Evolutionary conservation across 2,888 invertebrate species (phyloP), one percentile per base, ranked within the genome.

Genomic region (Syritta pipiens): DNA sequence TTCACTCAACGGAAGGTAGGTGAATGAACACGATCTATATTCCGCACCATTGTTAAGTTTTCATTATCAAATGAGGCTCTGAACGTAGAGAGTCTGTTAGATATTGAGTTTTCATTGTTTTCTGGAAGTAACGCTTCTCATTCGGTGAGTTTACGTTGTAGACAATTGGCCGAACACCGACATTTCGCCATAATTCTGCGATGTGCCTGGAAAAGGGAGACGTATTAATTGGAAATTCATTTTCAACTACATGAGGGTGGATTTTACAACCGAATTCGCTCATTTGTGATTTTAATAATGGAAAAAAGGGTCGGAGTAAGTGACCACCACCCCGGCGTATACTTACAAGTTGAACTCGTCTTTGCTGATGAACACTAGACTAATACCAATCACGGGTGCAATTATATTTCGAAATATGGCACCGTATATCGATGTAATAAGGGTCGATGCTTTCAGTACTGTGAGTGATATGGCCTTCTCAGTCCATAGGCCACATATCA

Each of bases 141-240:
- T 88, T 89, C 49, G 89, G 89, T 57, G 88, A 89, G 83, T 89
- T 89, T 1, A 89, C 88, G 83, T 87, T 88, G 63, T 89, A 89
- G 7, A 88, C 89, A 60, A 89, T 86, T 44, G 89, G 89, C 57
- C 88, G 87, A 4, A 89, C 89, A 57, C 88, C 88, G 48, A 87
- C 87, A 83, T 89, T 88, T 46, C 88, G 86, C 89, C 89, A 89
- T 12, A 89, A 74, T 74, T 88, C 88, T 24, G 87, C 87, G 67
- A 89, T 87, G 76, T 89, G 88, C 35, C 89, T 89, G 69, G 4
- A 81, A 83, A 7, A 44, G n/a, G n/a, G n/a, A 67, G 22, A 53
- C 2, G 12, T 9, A 57, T 7, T 9, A 14, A 42, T 4, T 49
- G 37, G 7, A 30, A 30, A 19, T 10, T 17, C n/a, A n/a, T n/a